Evolutionary conservation across 2,797 vertebrate species (phyloP).

Genomic region (Enteromius anoplus): DNA sequence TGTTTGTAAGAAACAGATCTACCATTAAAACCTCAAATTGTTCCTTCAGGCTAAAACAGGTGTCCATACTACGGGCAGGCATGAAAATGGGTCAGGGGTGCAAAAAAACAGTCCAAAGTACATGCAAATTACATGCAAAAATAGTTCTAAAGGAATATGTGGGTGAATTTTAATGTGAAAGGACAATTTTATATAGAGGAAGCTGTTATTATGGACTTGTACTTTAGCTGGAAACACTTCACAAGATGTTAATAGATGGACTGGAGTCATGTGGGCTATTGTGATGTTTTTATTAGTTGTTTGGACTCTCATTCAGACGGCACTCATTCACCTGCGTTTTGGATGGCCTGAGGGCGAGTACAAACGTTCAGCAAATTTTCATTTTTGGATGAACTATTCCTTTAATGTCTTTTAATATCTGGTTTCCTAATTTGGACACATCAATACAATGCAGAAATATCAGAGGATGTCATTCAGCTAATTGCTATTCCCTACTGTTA

Average conservation of each 20-base stretch:
- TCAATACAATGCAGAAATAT: no score
- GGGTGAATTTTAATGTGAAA: no score
- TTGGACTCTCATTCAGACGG: neutral
- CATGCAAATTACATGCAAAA: no score
- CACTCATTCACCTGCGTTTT: neutral
- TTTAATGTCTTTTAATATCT: neutral
- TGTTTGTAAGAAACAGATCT: neutral
- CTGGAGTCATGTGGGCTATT: neutral
- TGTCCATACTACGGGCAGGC: neutral
- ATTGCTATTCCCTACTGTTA: neutral
- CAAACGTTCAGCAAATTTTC: no score
- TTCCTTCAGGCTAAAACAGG: neutral
- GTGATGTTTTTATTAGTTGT: neutral
- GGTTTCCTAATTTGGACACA: no score
- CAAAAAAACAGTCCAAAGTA: no score
- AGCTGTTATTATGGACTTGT: neutral
- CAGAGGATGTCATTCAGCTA: neutral
- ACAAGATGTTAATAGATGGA: neutral
- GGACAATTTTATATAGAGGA: no score
- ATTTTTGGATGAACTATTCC: neutral
- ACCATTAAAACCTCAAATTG: no score
- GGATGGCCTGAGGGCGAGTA: neutral
- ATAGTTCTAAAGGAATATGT: neutral
- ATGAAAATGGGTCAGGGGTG: no score
- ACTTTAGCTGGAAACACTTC: no score